Percentiles rank a stretch among this genome's conserved stretches.
Evolutionary conservation across 2,888 invertebrate species (phyloP).

Genomic region (Argyresthia albistria): DNA sequence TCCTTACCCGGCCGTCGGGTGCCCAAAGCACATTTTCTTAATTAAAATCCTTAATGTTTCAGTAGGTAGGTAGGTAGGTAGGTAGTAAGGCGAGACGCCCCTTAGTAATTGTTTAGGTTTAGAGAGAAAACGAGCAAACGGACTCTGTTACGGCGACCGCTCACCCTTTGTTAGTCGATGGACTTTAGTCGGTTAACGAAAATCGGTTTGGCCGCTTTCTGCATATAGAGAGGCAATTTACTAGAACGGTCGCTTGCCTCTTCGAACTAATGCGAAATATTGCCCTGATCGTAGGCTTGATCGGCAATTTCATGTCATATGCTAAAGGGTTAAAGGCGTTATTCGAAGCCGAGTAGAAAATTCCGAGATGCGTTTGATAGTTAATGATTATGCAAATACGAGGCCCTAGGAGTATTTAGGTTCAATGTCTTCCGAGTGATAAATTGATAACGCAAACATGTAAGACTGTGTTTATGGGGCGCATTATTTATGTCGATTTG

Average conservation of each 20-base stretch:
- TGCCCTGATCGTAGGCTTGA: conserved; percentile 19
- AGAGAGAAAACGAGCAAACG: background rate
- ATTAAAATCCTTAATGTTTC: conserved; percentile 44
- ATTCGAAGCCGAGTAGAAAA: background rate
- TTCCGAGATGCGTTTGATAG: conserved; percentile 25
- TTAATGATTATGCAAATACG: conserved; percentile 46
- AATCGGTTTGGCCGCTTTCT: conserved; percentile 53
- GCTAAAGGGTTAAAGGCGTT: background rate
- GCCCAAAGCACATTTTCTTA: conserved; percentile 39
- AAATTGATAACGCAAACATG: conserved; percentile 25
- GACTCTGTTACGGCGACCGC: conserved; percentile 17
- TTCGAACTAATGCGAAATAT: conserved; percentile 51
- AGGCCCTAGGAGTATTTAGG: conserved; percentile 34
- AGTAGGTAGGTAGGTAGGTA: too few species aligned
- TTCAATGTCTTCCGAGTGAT: conserved; percentile 29
- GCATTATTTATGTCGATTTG: conserved; percentile 15
- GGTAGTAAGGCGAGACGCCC: conserved; percentile 7
- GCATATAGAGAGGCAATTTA: conserved; percentile 62
- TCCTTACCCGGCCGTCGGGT: conserved; percentile 24
- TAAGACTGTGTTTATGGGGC: conserved; percentile 16
- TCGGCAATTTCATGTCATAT: conserved; percentile 18
- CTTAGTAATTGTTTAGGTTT: conserved; percentile 6
- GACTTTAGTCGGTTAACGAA: conserved; percentile 50
- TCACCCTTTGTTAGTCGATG: conserved; percentile 31
- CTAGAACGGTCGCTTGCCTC: conserved; percentile 40